phyloP scores from a whole-genome alignment of 2,888 invertebrate genomes.

The Clivina fossor region DNA sequence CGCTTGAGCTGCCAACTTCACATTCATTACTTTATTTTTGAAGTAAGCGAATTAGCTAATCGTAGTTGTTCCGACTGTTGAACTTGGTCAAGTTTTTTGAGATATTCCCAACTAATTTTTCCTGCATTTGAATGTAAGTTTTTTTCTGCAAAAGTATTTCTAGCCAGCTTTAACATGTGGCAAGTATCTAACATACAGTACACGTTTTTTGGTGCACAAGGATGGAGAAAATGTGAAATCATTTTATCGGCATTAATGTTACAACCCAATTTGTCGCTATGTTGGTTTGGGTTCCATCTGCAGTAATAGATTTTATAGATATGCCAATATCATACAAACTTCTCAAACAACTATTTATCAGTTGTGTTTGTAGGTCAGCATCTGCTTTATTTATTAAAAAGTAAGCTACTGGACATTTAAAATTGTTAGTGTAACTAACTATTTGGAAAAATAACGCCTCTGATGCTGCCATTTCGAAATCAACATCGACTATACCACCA shows the following conservation, averaged over 20 bases:
- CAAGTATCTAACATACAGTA: conserved; percentile 34
- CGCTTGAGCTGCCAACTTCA: conserved; percentile 38
- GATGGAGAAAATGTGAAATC: conserved; percentile 34
- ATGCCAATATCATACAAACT: conserved; percentile 31
- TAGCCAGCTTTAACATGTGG: conserved; percentile 36
- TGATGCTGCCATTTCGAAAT: conserved; percentile 26
- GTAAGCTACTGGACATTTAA: conserved; percentile 33
- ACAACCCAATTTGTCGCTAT: no score
- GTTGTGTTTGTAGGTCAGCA: conserved; percentile 27
- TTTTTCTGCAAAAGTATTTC: conserved; percentile 23
- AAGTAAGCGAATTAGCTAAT: conserved; percentile 39
- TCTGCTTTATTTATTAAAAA: conserved; percentile 31
- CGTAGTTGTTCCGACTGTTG: conserved; percentile 37
- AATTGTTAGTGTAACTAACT: conserved; percentile 31
- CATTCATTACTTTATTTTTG: conserved; percentile 40
- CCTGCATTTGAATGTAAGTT: conserved; percentile 17
- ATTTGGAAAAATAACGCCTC: conserved; percentile 33
- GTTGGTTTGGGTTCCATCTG: no score
- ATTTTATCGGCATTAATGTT: no score
- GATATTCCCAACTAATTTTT: conserved; percentile 31
- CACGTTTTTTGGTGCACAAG: conserved; percentile 8
- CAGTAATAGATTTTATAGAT: conserved; percentile 28
- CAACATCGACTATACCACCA: conserved; percentile 21
- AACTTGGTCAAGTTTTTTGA: conserved; percentile 34
- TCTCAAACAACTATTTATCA: conserved; percentile 24